Evolutionary conservation across 2,797 vertebrate genomes (phyloP), one percentile per base, ranked within the genome.

Genomic region (Falco concolor): DNA sequence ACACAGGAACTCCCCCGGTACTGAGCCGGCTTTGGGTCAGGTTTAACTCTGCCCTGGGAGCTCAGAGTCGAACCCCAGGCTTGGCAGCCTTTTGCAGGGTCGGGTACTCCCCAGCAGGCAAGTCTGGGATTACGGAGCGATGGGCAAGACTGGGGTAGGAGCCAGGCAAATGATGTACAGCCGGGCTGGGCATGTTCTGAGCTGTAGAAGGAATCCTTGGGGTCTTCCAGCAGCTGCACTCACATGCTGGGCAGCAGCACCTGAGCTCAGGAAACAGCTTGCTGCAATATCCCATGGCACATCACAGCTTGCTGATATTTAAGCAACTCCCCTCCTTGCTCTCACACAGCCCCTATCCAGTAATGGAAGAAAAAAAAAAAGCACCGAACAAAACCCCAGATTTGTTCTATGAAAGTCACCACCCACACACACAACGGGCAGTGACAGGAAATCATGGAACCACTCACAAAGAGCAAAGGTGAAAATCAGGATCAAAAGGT

Each of bases 371-470:
- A 44, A 44, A 44, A 42, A 42, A 57, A 63, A 56, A 65, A 20
- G 36, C 63, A 19, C 30, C 17, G 18, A 45, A 45, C 20, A 56
- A 6, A 34, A 54, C 12, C 3, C 4, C 7, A 12, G 49, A 81
- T 38, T 2, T 32, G 32, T 47, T 18, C 3, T 3, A 4, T 0
- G 1, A 44, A 78, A 30, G 49, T 73, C 40, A 0, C 6, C 42
- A 61, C 24, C 6, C 52, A 27, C 47, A 32, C 3, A 1, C 57
- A 12, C 47, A 49, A 52, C 0, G 1, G 56, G 57, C 3, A 6
- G 42, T 20, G 45, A 57, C 0, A 1, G 47, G 59, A 89, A 91
- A 45, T 5, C 27, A 45, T 2, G 11, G 73, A 82, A 34, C 16
- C 5, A 23, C n/a, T 63, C 3, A 1, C 50, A 82, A 65, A 93